Base-by-base conservation (phyloP, 2,113 vertebrate species). In the Odocoileus virginianus region DNA sequence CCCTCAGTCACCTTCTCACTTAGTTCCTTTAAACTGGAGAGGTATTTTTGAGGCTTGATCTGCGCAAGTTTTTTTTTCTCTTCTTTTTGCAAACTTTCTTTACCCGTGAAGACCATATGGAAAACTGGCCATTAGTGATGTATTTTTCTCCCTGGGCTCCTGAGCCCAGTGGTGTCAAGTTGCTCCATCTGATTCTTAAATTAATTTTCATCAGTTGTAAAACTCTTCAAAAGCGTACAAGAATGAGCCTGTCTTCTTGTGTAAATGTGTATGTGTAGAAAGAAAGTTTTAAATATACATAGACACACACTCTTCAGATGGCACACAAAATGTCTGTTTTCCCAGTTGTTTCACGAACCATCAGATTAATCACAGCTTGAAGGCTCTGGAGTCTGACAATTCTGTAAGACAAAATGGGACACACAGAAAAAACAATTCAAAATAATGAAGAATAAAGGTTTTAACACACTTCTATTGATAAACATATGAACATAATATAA, bases 181-280 rank as follows among this genome's bases (percentile, higher is more conserved):
- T 98, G 97, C 78, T 98, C 98, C 98, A 99, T 98, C 97, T 98
- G 98, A 93, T 96, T 97, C 94, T 98, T 87, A 97, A 96, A 97
- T 98, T 98, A 98, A 98, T 98, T 98, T 98, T 98, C 98, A 99
- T 98, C 98, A 98, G 98, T 93, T 98, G 98, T 96, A 96, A 98
- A 98, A 89, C 89, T 97, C 91, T 86, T 87, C 95, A 83, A 92
- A 93, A 97, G 95, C 96, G 95, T 15, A 71, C 67, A 96, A 97
- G 91, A 97, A 33, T 50, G 95, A 97, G 97, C 96, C 96, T 94
- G 95, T 7, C 82, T 85, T 97, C 97, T 52, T 50, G 89, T 57
- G 96, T 86, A 96, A 92, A 71, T 45, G 96, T 6, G 89, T 90
- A 54, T 0, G 23, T 91, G 94, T 79, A 97, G 89, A 87, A 57